These are phyloP conservation scores for Zele albiditarsus DNA, from an alignment of 2,888 invertebrate genomes.

Conservation along the genomic window DNA sequence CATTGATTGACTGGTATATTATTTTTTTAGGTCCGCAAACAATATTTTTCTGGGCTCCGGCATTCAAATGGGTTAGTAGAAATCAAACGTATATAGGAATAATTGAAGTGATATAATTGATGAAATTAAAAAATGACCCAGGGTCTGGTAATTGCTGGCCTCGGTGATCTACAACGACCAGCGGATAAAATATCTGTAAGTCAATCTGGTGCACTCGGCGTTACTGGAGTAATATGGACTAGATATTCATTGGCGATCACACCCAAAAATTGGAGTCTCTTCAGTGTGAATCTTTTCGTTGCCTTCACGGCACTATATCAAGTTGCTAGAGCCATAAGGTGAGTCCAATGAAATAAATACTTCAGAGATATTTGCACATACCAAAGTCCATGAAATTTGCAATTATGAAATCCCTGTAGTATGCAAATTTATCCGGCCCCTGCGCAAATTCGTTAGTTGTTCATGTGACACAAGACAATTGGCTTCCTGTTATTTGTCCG, in stretches of 20 bases:
- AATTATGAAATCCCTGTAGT: neutral
- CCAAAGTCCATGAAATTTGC: slow-evolving; percentile 6
- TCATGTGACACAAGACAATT: neutral
- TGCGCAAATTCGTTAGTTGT: neutral
- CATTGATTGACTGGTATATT: neutral
- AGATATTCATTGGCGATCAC: slow-evolving; percentile 96
- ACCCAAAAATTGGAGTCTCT: slow-evolving; percentile 96
- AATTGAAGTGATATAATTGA: neutral
- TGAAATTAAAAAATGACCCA: slow-evolving; percentile 61
- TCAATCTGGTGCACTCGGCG: slow-evolving; percentile 87
- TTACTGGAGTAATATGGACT: slow-evolving; percentile 96
- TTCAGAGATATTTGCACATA: neutral
- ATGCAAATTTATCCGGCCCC: neutral
- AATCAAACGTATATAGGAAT: neutral
- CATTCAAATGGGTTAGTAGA: slow-evolving; percentile 95
- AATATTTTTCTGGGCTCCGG: slow-evolving; percentile 98
- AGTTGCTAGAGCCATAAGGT: slow-evolving; percentile 81
- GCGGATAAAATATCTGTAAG: slow-evolving; percentile 89
- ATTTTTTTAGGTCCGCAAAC: slow-evolving; percentile 91
- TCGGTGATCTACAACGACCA: slow-evolving; percentile 91
- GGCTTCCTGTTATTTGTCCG: neutral
- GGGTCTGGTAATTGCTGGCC: slow-evolving; percentile 90
- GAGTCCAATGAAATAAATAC: too few species aligned
- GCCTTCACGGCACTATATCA: slow-evolving; percentile 90
- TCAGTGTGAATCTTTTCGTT: slow-evolving; percentile 98